Evolutionary conservation across 2,797 vertebrate genomes (phyloP).

Genomic region (Gymnopithys bicolor): DNA sequence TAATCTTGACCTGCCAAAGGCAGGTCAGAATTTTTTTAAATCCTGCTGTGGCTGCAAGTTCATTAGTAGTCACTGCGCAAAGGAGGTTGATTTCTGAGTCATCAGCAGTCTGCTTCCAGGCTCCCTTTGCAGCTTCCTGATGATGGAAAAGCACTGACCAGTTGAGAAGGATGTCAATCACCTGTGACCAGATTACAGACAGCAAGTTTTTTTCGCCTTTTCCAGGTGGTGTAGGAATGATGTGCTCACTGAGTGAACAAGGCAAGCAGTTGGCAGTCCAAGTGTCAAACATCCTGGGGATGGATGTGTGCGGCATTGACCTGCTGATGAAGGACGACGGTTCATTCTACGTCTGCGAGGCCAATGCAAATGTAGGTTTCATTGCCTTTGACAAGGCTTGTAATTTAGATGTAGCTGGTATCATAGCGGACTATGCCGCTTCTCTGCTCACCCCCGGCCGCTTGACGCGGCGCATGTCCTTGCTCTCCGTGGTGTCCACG

Average conservation of each 20-base stretch:
- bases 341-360: constrained; percentile 85
- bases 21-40: neutral
- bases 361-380: constrained; percentile 86
- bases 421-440: constrained; percentile 83
- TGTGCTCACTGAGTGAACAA: constrained; percentile 84
- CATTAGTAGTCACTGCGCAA: neutral
- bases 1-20: neutral
- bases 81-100: neutral
- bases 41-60: neutral
- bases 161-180: neutral
- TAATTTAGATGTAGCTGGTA: constrained; percentile 84
- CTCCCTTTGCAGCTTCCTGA: neutral
- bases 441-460: constrained; percentile 83
- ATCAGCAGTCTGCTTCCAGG: neutral
- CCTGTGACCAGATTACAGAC: neutral
- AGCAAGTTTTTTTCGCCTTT: neutral
- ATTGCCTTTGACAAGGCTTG: constrained; percentile 87
- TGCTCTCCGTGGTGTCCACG: constrained; percentile 86
- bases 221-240: constrained; percentile 82
- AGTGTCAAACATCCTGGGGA: constrained; percentile 84
- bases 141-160: fast-evolving
- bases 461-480: constrained; percentile 84
- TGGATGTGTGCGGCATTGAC: constrained; percentile 85
- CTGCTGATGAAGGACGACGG: constrained; percentile 84
- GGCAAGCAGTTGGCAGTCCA: constrained; percentile 83